phyloP scores from a whole-genome alignment of 2,888 invertebrate genomes.

The Leptinotarsa haldemani region DNA sequence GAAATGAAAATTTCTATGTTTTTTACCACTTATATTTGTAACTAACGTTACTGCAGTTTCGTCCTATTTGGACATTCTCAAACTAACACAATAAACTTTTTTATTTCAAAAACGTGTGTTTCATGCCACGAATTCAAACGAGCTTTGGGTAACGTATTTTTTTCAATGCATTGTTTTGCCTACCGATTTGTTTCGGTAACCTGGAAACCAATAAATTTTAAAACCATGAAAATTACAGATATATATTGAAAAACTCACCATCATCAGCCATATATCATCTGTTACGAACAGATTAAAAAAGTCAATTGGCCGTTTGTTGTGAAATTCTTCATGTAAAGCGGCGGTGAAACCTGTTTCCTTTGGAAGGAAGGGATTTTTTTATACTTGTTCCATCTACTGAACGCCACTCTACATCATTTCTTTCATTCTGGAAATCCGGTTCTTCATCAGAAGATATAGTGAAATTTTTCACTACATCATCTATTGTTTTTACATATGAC shows the following conservation, averaged over 20 bases:
- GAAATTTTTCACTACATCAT: not conserved
- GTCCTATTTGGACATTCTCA: no score
- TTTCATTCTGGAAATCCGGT: not conserved
- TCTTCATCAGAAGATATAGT: slow-evolving; percentile 6
- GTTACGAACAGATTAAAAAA: not conserved
- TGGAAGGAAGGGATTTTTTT: not conserved
- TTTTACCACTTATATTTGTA: no score
- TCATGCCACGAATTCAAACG: not conserved
- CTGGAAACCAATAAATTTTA: not conserved
- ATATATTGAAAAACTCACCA: not conserved
- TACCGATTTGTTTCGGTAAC: not conserved
- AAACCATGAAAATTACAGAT: not conserved
- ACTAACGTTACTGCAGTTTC: no score
- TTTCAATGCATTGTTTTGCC: slow-evolving; percentile 1
- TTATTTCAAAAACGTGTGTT: not conserved
- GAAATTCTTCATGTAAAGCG: not conserved
- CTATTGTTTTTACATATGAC: not conserved
- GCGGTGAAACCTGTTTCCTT: not conserved
- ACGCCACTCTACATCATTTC: not conserved
- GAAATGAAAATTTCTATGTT: no score
- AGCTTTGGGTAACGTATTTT: not conserved
- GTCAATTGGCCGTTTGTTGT: slow-evolving; percentile 2
- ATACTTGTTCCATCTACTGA: not conserved
- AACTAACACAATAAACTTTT: not conserved
- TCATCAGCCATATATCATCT: not conserved